Conservation (phyloP, 2,113 vertebrate genomes). For the Ginglymostoma cirratum region DNA sequence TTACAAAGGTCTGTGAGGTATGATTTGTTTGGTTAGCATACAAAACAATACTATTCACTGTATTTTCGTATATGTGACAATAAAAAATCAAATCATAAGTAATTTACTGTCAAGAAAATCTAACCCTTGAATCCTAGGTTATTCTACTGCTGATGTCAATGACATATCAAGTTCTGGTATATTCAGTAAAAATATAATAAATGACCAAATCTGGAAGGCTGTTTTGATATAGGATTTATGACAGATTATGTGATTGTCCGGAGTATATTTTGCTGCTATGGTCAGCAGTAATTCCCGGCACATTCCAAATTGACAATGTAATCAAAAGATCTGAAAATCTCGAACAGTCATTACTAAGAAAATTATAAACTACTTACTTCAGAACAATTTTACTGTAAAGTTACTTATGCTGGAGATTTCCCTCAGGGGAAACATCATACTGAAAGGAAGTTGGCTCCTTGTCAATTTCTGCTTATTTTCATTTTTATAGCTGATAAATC, state of each 20-base stretch:
- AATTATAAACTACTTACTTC: neutral
- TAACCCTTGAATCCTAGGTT: neutral
- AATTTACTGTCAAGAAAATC: neutral
- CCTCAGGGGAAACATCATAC: slow-evolving; percentile 21
- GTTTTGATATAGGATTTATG: neutral
- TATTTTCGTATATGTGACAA: too few relatives aligned
- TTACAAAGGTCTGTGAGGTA: neutral
- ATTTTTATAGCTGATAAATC: neutral
- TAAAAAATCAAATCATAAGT: too few relatives aligned
- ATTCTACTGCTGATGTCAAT: neutral
- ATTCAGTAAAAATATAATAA: neutral
- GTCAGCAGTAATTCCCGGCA: neutral
- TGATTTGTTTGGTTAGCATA: too few relatives aligned
- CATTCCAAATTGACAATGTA: neutral
- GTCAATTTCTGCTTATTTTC: slow-evolving; percentile 9
- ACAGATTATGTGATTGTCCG: neutral
- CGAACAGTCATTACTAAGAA: neutral
- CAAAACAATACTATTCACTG: too few relatives aligned
- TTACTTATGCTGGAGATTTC: neutral
- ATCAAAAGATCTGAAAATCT: neutral
- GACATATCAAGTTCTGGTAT: neutral
- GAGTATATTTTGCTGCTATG: neutral
- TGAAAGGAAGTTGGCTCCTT: neutral
- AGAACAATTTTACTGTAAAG: neutral
- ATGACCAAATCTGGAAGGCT: neutral